phyloP scores from a whole-genome alignment of 2,797 vertebrate genomes.

The Pangasius mekongensis region DNA sequence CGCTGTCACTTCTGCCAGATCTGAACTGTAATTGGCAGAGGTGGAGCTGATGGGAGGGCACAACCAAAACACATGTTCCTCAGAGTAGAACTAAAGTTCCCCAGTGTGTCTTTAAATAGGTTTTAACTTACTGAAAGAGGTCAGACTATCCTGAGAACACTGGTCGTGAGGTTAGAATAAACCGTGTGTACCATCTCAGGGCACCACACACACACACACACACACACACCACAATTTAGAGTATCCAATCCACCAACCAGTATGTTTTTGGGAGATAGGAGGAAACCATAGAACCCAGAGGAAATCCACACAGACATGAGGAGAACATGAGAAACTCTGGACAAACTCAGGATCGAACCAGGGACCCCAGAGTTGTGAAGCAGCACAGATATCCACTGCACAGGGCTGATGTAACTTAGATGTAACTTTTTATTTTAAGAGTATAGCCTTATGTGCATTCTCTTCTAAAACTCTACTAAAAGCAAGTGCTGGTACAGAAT shows the following conservation, averaged over 20 bases:
- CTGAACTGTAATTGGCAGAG: conserved; percentile 60
- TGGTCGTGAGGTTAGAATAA: not conserved
- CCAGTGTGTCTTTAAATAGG: not conserved
- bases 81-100: conserved; percentile 19
- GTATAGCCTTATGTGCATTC: not conserved
- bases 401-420: not conserved
- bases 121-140: not conserved
- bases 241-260: not conserved
- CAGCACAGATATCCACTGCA: not conserved
- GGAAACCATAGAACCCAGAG: not conserved
- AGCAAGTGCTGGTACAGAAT: not conserved
- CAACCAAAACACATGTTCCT: conserved; percentile 78
- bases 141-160: not conserved
- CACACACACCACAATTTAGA: not conserved
- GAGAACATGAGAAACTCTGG: not conserved
- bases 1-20: conserved; percentile 71
- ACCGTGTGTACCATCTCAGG: not conserved
- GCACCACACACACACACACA: not conserved
- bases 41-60: conserved; percentile 58
- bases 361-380: not conserved
- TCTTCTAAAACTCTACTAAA: not conserved
- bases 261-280: not conserved
- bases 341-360: not conserved
- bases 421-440: not conserved
- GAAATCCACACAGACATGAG: not conserved